These are phyloP conservation scores for Hafferia zeledoni DNA, from an alignment of 2,797 vertebrate species.

Conservation along the genomic window DNA sequence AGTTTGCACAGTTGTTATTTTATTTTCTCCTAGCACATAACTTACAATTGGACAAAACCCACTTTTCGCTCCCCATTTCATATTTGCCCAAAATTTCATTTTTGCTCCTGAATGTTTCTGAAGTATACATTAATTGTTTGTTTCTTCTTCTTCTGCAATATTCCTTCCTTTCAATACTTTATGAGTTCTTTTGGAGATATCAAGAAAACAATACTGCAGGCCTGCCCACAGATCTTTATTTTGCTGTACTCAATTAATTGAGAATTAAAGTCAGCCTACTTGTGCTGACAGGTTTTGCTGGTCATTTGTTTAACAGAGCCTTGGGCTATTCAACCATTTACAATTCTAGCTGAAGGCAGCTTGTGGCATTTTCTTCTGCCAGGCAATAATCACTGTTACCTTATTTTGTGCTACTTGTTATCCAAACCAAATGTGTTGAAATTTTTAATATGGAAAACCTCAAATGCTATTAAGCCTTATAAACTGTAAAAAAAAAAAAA, in stretches of 20 bases:
- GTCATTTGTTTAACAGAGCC: conserved; percentile 31
- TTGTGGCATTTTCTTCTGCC: conserved; percentile 34
- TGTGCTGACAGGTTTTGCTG: conserved; percentile 7
- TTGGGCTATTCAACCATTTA: conserved; percentile 21
- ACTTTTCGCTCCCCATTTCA: background rate
- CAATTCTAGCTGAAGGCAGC: conserved; percentile 39
- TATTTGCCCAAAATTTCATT: background rate
- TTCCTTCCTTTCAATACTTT: background rate
- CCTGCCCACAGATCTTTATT: background rate
- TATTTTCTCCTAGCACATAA: background rate
- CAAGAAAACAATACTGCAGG: background rate
- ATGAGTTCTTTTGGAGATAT: background rate
- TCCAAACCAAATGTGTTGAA: background rate
- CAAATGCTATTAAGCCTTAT: background rate
- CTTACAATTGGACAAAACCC: background rate
- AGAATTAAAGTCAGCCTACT: background rate
- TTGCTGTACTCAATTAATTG: background rate
- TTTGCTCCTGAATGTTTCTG: background rate
- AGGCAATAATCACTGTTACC: background rate
- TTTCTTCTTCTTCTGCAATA: background rate
- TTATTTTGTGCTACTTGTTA: background rate
- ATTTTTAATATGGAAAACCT: conserved; percentile 4
- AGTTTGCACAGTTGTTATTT: background rate
- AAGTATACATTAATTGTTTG: background rate
- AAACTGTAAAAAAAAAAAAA: background rate